phyloP scores from a whole-genome alignment of 2,797 vertebrate species.

The Natrix natrix region DNA sequence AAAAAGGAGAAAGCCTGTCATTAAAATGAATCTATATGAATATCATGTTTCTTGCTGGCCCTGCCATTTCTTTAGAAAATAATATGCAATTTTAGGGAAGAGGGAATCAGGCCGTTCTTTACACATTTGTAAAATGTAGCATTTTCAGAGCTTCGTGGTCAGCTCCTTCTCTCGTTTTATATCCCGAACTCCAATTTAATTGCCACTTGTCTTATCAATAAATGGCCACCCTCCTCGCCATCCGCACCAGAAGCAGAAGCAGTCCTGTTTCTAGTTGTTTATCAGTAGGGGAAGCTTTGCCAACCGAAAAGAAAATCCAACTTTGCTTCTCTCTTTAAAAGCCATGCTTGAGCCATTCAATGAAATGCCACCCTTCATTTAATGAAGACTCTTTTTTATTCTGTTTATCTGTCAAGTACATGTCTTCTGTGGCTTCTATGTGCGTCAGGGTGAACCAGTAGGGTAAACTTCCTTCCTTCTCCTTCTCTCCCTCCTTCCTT shows the following conservation, averaged over 20 bases:
- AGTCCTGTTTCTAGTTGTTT: neutral
- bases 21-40: neutral
- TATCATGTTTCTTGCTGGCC: fast-evolving
- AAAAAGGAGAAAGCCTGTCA: neutral
- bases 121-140: neutral
- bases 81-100: neutral
- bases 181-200: neutral
- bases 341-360: neutral
- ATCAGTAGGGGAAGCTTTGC: neutral
- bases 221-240: neutral
- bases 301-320: neutral
- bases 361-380: constrained; percentile 15
- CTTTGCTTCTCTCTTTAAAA: neutral
- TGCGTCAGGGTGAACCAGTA: neutral
- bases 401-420: neutral
- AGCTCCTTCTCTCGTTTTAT: neutral
- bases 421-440: neutral
- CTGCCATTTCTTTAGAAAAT: constrained; percentile 7
- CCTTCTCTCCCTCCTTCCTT: no score
- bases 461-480: neutral
- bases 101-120: neutral
- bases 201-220: neutral
- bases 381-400: neutral
- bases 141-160: neutral
- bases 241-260: neutral